Evolutionary conservation across 2,797 vertebrate genomes (phyloP).

Genomic region (Rhodeus uyekii): DNA sequence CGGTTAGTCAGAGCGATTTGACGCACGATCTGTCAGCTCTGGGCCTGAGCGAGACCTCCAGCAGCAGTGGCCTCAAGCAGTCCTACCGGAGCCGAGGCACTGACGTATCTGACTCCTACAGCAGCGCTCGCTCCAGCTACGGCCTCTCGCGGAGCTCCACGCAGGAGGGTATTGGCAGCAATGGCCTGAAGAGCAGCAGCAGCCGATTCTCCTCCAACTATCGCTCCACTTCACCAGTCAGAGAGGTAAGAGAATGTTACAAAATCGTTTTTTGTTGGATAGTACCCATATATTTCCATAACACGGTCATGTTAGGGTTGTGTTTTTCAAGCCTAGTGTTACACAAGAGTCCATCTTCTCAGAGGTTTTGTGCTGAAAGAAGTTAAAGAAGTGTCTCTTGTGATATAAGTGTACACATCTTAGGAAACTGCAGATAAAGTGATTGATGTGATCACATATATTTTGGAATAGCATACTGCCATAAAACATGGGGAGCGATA

Average conservation of each 20-base stretch:
- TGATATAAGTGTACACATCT: background rate
- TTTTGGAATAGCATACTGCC: background rate
- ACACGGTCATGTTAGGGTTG: background rate
- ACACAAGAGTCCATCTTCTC: background rate
- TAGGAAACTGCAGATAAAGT: background rate
- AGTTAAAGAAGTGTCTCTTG: background rate
- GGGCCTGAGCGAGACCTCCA: conserved; percentile 73
- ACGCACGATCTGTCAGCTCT: conserved; percentile 85
- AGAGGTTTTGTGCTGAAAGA: background rate
- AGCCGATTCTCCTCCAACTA: conserved; percentile 64
- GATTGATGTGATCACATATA: background rate
- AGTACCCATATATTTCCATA: background rate
- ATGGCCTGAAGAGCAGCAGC: conserved; percentile 64
- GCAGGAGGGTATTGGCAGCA: conserved; percentile 73
- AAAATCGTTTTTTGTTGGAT: background rate
- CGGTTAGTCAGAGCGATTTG: conserved; percentile 92
- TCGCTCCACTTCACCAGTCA: conserved; percentile 65
- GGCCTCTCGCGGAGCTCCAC: conserved; percentile 74
- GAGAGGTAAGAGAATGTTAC: conserved; percentile 77
- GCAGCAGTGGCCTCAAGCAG: conserved; percentile 77
- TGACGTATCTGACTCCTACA: conserved; percentile 75
- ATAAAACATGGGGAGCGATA: too few species aligned
- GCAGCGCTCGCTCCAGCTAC: conserved; percentile 66
- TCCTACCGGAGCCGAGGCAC: conserved; percentile 79
- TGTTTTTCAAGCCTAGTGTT: background rate